Evolutionary conservation across 2,113 vertebrate genomes (phyloP), one percentile per base, ranked within the genome.

Genomic region (Pterophyllum scalare): DNA sequence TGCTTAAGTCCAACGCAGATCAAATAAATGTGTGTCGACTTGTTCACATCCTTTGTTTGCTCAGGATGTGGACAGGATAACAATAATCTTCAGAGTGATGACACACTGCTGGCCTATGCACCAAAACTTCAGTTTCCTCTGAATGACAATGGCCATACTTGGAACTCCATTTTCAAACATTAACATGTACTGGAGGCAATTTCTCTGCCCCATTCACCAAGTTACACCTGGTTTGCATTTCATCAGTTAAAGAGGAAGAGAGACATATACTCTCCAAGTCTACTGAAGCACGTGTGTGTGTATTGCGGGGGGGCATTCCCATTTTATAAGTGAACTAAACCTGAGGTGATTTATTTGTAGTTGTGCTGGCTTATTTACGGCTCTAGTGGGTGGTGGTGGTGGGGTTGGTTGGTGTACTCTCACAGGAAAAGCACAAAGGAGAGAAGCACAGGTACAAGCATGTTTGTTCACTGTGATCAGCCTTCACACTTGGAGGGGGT

Each of bases 381-480:
- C 5, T 49, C 1, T 24, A 59, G 14, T 17, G 1, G 15, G 14
- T n/a, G n/a, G n/a, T n/a, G n/a, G n/a, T n/a, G n/a, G n/a, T n/a
- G 59, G 74, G 35, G 35, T 38, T 54, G 28, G 56, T 59, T 46
- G 12, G 52, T 26, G 65, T 65, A 35, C 81, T 78, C 74, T 38
- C 20, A 31, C 15, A 17, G 31, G 65, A 70, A 67, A 81, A 49
- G 43, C 64, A 88, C 84, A 90, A 88, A 87, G 56, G 49, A 80
- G 49, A 81, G 26, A 49, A 84, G 62, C 75, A 87, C 94, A 94
- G 94, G 95, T 95, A 92, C 17, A 75, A 77, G 83, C 93, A 91
- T 89, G 94, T 93, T 93, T 91, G 89, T 70, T 88, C 80, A 60
- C 81, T 84, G 54, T 84, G 91, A 91, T 84, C 88, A 81, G 82